Percentiles rank a stretch among this genome's conserved stretches.
phyloP scores from a whole-genome alignment of 2,797 vertebrate species.

The Odontamblyopus lacepedii region DNA sequence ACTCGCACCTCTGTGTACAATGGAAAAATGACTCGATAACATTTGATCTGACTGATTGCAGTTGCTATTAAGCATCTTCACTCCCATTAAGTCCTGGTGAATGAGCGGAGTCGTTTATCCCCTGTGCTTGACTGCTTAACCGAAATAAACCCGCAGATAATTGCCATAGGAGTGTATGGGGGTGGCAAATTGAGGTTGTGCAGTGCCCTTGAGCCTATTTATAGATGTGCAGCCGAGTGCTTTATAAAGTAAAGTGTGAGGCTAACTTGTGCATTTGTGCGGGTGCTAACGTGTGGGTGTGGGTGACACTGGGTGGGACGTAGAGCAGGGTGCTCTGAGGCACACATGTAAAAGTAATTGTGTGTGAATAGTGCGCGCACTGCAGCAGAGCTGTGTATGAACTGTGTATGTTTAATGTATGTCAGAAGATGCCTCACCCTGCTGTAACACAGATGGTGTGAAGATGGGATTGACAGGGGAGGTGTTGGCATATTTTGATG shows the following conservation, averaged over 20 bases:
- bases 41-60: slow-evolving; percentile 71
- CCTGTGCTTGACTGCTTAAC: slow-evolving; percentile 78
- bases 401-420: slow-evolving; percentile 9
- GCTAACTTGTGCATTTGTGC: slow-evolving; percentile 60
- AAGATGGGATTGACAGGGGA: slow-evolving; percentile 1
- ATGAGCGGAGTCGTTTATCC: slow-evolving; percentile 74
- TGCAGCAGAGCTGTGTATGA: slow-evolving; percentile 6
- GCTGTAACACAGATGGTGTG: neutral
- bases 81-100: slow-evolving; percentile 74
- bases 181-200: slow-evolving; percentile 80
- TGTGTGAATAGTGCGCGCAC: neutral
- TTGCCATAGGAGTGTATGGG: slow-evolving; percentile 80
- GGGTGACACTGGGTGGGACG: slow-evolving; percentile 36
- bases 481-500: slow-evolving; percentile 5
- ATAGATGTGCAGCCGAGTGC: slow-evolving; percentile 79
- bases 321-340: slow-evolving; percentile 36
- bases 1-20: neutral
- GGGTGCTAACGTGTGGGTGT: slow-evolving; percentile 43
- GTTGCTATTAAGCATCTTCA: slow-evolving; percentile 68
- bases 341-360: slow-evolving; percentile 16
- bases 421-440: slow-evolving; percentile 1
- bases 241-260: slow-evolving; percentile 73
- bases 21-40: slow-evolving; percentile 52
- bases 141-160: slow-evolving; percentile 83
- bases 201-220: slow-evolving; percentile 81